phyloP scores from a whole-genome alignment of 2,113 vertebrate genomes.

The Campylomormyrus tamandua region DNA sequence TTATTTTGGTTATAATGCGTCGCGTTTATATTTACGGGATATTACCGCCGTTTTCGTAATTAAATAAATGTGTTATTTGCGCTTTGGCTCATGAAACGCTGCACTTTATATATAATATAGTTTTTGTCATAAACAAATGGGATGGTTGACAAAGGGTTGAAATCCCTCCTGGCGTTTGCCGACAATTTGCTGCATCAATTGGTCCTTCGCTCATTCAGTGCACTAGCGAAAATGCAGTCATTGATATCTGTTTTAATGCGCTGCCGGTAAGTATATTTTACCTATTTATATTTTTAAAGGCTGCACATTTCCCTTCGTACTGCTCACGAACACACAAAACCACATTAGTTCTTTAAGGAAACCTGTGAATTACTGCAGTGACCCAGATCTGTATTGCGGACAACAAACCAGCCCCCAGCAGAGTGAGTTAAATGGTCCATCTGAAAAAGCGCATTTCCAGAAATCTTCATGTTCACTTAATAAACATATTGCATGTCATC shows the following conservation, averaged over 20 bases:
- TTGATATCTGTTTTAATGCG: not conserved
- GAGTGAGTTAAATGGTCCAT: not conserved
- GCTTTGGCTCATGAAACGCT: not conserved
- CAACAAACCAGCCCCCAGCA: not conserved
- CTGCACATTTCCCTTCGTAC: not conserved
- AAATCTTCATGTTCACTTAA: not conserved
- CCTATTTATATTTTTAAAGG: not conserved
- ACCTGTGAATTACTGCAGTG: not conserved
- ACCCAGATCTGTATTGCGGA: constrained; percentile 8
- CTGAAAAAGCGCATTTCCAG: not conserved
- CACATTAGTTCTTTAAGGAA: not conserved
- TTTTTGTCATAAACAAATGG: not conserved
- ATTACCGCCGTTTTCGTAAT: not conserved
- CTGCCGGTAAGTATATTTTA: not conserved
- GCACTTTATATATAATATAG: not conserved
- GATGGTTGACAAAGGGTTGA: constrained; percentile 3
- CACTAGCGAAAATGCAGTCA: not conserved
- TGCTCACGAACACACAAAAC: not conserved
- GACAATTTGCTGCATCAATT: constrained; percentile 19
- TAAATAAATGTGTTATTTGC: not conserved
- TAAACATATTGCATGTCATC: not conserved
- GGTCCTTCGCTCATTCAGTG: not conserved
- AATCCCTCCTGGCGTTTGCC: constrained; percentile 14
- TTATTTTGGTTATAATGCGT: not conserved
- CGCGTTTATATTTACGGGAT: not conserved